These are phyloP conservation scores for Scaptomyza flava DNA, from an alignment of 2,888 invertebrate genomes.

Conservation along the genomic window DNA sequence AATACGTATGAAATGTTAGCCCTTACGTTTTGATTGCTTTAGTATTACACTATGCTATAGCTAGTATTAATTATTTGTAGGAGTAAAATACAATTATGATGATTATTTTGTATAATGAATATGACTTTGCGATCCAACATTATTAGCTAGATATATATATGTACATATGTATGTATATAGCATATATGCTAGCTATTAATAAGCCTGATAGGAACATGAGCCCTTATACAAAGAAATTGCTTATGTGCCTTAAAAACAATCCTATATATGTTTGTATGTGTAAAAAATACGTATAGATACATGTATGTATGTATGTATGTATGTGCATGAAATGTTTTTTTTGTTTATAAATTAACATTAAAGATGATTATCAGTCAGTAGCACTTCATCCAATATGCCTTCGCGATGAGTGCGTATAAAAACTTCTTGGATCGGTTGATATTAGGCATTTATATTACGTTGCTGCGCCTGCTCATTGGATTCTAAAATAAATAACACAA, in stretches of 20 bases:
- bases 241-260: slow-evolving; percentile 12
- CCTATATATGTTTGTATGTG: slow-evolving; percentile 1
- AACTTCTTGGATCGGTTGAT: slow-evolving; percentile 57
- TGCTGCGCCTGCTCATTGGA: slow-evolving; percentile 9
- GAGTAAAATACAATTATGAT: slow-evolving; percentile 25
- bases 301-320: slow-evolving; percentile 22
- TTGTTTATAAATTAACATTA: slow-evolving; percentile 40
- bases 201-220: slow-evolving; percentile 43
- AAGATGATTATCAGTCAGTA: slow-evolving; percentile 75
- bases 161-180: no score
- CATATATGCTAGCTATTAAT: slow-evolving; percentile 1
- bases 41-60: slow-evolving; percentile 17
- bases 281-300: slow-evolving; percentile 16
- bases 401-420: slow-evolving; percentile 47
- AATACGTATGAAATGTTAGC: slow-evolving; percentile 28
- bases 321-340: slow-evolving; percentile 32
- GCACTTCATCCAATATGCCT: slow-evolving; percentile 47
- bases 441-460: slow-evolving; percentile 44
- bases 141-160: slow-evolving; percentile 8
- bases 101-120: slow-evolving; percentile 18
- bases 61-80: slow-evolving; percentile 11
- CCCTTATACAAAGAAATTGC: slow-evolving; percentile 17
- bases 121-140: slow-evolving; percentile 37
- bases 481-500: slow-evolving; percentile 28
- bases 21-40: slow-evolving; percentile 8